Evolutionary conservation across 1,140 invertebrate species (phyloP).

Genomic region (Drosophila nigromelanica): DNA sequence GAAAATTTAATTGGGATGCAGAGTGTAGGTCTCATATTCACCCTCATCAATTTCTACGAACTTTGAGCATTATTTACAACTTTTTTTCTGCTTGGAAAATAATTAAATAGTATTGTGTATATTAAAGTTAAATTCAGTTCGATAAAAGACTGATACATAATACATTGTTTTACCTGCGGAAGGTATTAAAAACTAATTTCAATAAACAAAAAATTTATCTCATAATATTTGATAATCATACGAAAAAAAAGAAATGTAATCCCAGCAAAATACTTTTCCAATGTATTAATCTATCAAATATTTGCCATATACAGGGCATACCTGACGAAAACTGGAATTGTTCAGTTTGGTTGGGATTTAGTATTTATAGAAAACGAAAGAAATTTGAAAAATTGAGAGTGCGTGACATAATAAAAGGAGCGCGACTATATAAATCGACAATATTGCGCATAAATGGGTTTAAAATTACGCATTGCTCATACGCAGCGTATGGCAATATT

Average conservation of each 20-base stretch:
- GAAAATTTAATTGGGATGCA: constrained; percentile 24
- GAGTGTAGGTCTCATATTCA: constrained; percentile 6
- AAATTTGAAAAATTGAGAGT: constrained; percentile 13
- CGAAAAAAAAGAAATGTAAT: too few species aligned
- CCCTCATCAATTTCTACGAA: constrained; percentile 19
- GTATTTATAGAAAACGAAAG: neutral
- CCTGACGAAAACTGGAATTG: neutral
- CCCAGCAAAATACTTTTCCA: neutral
- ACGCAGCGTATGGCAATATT: constrained; percentile 79
- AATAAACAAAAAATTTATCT: neutral
- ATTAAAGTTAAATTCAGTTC: too few species aligned
- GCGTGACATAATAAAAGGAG: constrained; percentile 47
- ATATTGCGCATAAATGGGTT: constrained; percentile 78
- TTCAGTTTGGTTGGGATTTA: neutral
- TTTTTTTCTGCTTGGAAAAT: neutral
- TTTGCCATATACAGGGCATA: neutral
- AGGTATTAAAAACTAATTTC: neutral
- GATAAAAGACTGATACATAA: too few species aligned
- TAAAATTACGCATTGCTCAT: constrained; percentile 81
- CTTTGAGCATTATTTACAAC: neutral
- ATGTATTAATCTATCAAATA: neutral
- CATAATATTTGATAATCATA: too few species aligned
- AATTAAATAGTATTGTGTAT: neutral
- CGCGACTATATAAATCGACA: constrained; percentile 62
- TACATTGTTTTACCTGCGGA: too few species aligned